Percentiles rank a stretch among this genome's conserved stretches.
phyloP scores from a whole-genome alignment of 1,140 invertebrate genomes.

The Danaus melanippus region DNA sequence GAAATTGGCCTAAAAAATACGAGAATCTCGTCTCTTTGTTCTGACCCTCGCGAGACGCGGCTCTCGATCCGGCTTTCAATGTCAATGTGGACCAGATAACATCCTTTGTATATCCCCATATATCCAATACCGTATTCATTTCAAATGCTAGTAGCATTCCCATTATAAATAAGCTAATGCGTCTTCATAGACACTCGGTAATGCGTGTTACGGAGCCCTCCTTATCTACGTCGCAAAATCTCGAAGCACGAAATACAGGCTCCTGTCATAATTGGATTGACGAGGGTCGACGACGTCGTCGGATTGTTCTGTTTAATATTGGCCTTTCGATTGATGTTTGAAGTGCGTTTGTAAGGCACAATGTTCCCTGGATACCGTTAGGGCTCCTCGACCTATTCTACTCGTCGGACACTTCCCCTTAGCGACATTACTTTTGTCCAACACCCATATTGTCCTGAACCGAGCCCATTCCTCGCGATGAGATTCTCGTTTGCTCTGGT shows the following conservation, averaged over 20 bases:
- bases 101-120: slow-evolving; percentile 30
- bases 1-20: slow-evolving; percentile 44
- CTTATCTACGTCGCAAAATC: slow-evolving; percentile 28
- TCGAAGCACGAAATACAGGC: slow-evolving; percentile 18
- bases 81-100: slow-evolving; percentile 33
- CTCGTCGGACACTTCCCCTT: slow-evolving; percentile 42
- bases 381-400: slow-evolving; percentile 29
- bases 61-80: slow-evolving; percentile 31
- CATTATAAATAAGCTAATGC: slow-evolving; percentile 30
- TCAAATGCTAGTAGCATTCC: slow-evolving; percentile 25
- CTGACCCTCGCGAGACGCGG: slow-evolving; percentile 39
- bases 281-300: slow-evolving; percentile 36
- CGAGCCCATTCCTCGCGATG: slow-evolving; percentile 24
- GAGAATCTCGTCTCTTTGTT: slow-evolving; percentile 38
- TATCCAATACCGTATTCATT: slow-evolving; percentile 28
- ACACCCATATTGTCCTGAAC: slow-evolving; percentile 39
- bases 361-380: slow-evolving; percentile 30
- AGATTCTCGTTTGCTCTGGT: background rate
- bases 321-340: slow-evolving; percentile 36
- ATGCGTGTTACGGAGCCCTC: slow-evolving; percentile 18
- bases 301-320: slow-evolving; percentile 43
- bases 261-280: slow-evolving; percentile 48
- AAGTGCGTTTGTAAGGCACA: slow-evolving; percentile 39
- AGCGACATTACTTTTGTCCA: slow-evolving; percentile 39
- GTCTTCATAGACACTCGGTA: slow-evolving; percentile 32